phyloP scores from a whole-genome alignment of 1,140 invertebrate genomes.

The Proales similis region DNA sequence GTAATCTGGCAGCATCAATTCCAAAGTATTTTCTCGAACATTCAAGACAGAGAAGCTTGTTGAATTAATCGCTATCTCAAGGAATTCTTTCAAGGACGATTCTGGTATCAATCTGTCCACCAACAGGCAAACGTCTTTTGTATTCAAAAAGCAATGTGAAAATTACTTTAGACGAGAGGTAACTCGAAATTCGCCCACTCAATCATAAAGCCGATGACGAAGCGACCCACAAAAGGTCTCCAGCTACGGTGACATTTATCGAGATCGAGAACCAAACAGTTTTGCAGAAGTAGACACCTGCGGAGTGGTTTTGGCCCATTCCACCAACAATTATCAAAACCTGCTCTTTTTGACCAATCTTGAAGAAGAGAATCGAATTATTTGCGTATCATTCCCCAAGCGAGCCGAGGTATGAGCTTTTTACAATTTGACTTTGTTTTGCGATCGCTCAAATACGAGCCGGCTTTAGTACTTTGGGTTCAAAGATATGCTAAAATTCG shows the following conservation, averaged over 20 bases:
- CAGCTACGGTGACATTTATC: slow-evolving; percentile 7
- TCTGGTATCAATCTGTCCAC: too few species aligned
- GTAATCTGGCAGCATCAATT: slow-evolving; percentile 4
- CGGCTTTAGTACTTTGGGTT: slow-evolving; percentile 3
- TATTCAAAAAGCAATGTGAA: too few species aligned
- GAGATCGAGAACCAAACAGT: not conserved
- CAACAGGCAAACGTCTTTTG: too few species aligned
- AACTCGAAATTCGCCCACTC: too few species aligned
- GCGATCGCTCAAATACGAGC: not conserved
- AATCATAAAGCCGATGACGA: too few species aligned
- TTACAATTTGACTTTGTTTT: not conserved
- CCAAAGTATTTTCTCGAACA: slow-evolving; percentile 19
- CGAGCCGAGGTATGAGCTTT: not conserved
- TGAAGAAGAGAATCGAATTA: slow-evolving; percentile 14
- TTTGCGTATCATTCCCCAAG: slow-evolving; percentile 31
- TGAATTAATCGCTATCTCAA: not conserved
- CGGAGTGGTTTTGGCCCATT: slow-evolving; percentile 2
- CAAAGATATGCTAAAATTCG: slow-evolving; percentile 20
- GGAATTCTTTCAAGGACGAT: slow-evolving; percentile 9
- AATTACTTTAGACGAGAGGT: too few species aligned
- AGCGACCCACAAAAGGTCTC: too few species aligned
- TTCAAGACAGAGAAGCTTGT: not conserved
- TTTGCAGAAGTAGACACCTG: slow-evolving; percentile 27
- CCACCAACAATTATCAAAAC: slow-evolving; percentile 3
- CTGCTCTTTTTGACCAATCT: slow-evolving; percentile 28